Percentiles rank a stretch among this genome's conserved stretches.
Conservation (phyloP, 2,113 vertebrate genomes). For the Aptenodytes forsteri region DNA sequence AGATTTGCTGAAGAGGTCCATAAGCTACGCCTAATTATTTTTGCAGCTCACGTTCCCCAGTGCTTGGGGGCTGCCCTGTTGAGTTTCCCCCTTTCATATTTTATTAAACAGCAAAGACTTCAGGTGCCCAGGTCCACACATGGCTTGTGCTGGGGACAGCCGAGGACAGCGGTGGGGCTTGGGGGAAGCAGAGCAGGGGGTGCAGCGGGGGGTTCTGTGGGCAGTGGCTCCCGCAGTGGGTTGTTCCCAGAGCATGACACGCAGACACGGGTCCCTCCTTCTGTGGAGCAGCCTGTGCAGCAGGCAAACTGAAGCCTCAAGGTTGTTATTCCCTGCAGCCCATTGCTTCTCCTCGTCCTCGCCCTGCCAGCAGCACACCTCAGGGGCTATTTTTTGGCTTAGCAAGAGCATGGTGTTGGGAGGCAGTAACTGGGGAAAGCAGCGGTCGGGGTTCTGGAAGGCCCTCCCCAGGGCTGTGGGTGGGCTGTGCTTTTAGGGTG, state of each 20-base stretch:
- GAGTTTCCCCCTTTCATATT: not conserved
- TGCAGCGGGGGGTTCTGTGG: too few species aligned
- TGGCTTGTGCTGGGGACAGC: not conserved
- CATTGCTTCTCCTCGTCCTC: not conserved
- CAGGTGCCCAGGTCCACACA: rapidly evolving
- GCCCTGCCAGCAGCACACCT: not conserved
- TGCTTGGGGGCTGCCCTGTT: not conserved
- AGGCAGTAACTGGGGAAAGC: not conserved
- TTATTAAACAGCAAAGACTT: not conserved
- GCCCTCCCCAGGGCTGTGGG: too few species aligned
- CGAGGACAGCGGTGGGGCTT: not conserved
- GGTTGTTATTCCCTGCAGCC: not conserved
- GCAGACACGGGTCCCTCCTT: not conserved
- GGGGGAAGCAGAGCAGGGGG: not conserved
- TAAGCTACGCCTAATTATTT: not conserved
- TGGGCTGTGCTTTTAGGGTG: not conserved
- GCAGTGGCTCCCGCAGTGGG: not conserved
- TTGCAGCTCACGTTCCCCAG: not conserved
- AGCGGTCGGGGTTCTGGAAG: too few species aligned
- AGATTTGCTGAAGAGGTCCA: not conserved
- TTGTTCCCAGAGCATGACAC: not conserved
- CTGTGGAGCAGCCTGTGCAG: not conserved
- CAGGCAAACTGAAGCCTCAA: not conserved
- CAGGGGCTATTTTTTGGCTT: not conserved
- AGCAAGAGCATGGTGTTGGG: not conserved